A percentile compares a stretch with the other conserved stretches of the same genome.
phyloP scores from a whole-genome alignment of 2,113 vertebrate genomes.

The Paedocypris sp. region DNA sequence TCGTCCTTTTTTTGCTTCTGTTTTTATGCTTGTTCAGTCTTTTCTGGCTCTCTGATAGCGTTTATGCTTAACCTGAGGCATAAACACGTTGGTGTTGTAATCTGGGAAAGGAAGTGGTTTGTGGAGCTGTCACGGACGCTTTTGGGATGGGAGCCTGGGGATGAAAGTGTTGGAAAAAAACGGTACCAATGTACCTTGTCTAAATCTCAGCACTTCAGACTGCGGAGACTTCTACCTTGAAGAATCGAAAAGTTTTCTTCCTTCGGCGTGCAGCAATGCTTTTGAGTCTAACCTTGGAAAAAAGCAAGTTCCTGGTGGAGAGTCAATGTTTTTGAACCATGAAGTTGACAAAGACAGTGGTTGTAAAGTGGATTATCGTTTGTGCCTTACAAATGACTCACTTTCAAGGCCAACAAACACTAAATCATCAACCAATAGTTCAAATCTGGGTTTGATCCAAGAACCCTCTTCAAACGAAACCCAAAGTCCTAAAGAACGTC shows the following conservation, averaged over 20 bases:
- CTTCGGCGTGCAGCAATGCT: constrained; percentile 45
- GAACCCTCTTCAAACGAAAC: constrained; percentile 43
- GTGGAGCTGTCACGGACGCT: constrained; percentile 54
- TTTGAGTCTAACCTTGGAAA: constrained; percentile 50
- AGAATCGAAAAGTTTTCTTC: constrained; percentile 43
- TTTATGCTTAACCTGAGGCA: constrained; percentile 38
- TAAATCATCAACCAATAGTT: constrained; percentile 23
- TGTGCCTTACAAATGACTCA: neutral
- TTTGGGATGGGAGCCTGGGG: constrained; percentile 45
- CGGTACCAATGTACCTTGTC: constrained; percentile 31
- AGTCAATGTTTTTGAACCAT: no score
- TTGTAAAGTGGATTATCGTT: constrained; percentile 1
- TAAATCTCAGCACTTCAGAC: constrained; percentile 49
- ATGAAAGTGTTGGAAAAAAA: neutral
- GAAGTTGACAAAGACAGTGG: constrained; percentile 19
- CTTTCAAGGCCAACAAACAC: constrained; percentile 11
- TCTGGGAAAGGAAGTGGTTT: constrained; percentile 32
- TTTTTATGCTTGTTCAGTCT: constrained; percentile 41
- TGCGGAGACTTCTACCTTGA: constrained; percentile 47
- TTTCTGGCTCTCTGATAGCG: constrained; percentile 32
- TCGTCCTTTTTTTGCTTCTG: constrained; percentile 26
- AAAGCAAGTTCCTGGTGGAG: constrained; percentile 29
- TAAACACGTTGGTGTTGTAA: constrained; percentile 54
- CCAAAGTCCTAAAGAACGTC: constrained; percentile 35
- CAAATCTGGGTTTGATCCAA: constrained; percentile 19